Evolutionary conservation across 2,888 invertebrate genomes (phyloP).

Genomic region (Caenorhabditis uteleia): DNA sequence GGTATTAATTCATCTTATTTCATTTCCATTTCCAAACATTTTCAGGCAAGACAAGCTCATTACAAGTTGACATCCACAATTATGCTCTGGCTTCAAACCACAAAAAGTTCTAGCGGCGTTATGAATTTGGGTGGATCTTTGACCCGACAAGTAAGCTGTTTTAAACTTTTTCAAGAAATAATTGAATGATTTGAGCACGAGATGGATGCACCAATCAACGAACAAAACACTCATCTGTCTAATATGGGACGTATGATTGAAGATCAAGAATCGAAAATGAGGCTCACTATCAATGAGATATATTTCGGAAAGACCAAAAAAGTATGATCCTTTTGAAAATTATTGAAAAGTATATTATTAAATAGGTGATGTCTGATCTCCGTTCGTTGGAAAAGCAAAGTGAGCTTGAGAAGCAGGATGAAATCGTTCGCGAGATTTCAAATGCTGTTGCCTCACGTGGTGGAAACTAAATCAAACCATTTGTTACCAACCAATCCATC

Average conservation of each 20-base stretch:
- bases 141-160: constrained; percentile 83
- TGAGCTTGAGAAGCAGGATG: constrained; percentile 48
- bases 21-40: constrained; percentile 1
- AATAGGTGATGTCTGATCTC: constrained; percentile 54
- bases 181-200: constrained; percentile 77
- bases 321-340: constrained; percentile 12
- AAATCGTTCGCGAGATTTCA: constrained; percentile 46
- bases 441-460: constrained; percentile 36
- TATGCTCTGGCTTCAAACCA: constrained; percentile 97
- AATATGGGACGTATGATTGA: constrained; percentile 99
- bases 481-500: no score
- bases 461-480: constrained; percentile 1
- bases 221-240: constrained; percentile 93
- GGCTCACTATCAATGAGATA: constrained; percentile 95
- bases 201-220: constrained; percentile 87
- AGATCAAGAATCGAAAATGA: constrained; percentile 99
- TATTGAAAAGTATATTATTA: not conserved
- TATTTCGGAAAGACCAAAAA: constrained; percentile 91
- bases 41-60: constrained; percentile 58
- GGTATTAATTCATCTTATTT: constrained; percentile 12
- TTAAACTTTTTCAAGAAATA: not conserved
- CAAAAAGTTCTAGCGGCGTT: constrained; percentile 87
- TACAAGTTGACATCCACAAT: constrained; percentile 98
- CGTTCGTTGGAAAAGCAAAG: constrained; percentile 50
- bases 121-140: constrained; percentile 99